Percentiles rank a stretch among this genome's conserved stretches.
phyloP scores from a whole-genome alignment of 2,113 vertebrate species.

The Laticauda colubrina region DNA sequence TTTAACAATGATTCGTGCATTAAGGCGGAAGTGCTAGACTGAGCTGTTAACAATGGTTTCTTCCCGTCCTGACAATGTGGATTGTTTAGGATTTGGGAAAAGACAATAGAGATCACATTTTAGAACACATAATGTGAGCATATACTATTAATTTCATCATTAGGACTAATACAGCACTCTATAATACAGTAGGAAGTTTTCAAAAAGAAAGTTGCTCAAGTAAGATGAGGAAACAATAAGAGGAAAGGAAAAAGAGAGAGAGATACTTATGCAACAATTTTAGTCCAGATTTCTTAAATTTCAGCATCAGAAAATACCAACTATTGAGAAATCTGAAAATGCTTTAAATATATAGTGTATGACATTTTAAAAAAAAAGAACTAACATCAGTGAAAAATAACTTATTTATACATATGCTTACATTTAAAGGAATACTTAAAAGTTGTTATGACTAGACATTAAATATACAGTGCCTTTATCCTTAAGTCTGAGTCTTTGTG shows the following conservation, averaged over 20 bases:
- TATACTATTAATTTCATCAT: accelerated
- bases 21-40: not conserved
- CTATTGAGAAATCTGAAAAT: not conserved
- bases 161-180: not conserved
- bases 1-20: not conserved
- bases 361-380: not conserved
- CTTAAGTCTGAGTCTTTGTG: not conserved
- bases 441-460: not conserved
- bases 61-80: not conserved
- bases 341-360: not conserved
- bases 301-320: not conserved
- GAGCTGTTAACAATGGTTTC: not conserved
- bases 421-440: not conserved
- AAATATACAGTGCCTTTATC: not conserved
- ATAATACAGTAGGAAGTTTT: not conserved
- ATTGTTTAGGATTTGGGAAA: not conserved
- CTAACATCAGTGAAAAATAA: not conserved
- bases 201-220: not conserved
- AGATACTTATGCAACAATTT: conserved; percentile 17
- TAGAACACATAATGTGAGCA: not conserved
- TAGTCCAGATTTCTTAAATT: conserved; percentile 22
- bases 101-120: conserved; percentile 9
- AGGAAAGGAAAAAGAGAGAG: not conserved
- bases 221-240: not conserved
- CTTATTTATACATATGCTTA: not conserved